Conservation (phyloP, 2,113 vertebrate species). For the Aix galericulata region DNA sequence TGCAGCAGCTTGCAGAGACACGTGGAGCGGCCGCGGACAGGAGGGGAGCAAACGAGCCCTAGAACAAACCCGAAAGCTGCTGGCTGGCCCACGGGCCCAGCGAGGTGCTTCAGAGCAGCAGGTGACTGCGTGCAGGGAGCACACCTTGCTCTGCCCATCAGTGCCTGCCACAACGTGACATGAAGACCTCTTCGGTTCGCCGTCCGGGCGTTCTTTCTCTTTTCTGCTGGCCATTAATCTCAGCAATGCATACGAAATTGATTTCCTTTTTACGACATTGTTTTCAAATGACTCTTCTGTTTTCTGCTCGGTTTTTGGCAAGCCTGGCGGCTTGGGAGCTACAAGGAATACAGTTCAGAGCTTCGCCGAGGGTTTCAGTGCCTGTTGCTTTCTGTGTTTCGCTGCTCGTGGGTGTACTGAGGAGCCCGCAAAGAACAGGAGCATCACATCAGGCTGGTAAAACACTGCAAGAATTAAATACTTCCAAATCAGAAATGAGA, state of each 20-base stretch:
- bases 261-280: conserved; percentile 52
- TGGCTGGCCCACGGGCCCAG: not conserved
- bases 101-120: not conserved
- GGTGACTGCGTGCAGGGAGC: not conserved
- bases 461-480: not conserved
- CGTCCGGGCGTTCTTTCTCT: not conserved
- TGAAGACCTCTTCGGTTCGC: not conserved
- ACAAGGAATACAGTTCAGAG: conserved; percentile 30
- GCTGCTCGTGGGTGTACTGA: not conserved
- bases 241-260: conserved; percentile 51
- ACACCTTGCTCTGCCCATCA: not conserved
- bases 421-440: not conserved
- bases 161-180: not conserved
- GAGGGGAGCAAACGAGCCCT: not conserved
- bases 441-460: not conserved
- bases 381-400: not conserved
- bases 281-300: conserved; percentile 62
- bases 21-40: not conserved
- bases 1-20: accelerated
- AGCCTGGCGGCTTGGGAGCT: conserved; percentile 39
- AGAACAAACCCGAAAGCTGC: conserved; percentile 26
- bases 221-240: conserved; percentile 21
- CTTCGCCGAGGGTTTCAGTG: conserved; percentile 31
- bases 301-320: conserved; percentile 53
- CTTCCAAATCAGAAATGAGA: not conserved